phyloP scores from a whole-genome alignment of 2,797 vertebrate genomes.

The Pteronotus mesoamericanus region DNA sequence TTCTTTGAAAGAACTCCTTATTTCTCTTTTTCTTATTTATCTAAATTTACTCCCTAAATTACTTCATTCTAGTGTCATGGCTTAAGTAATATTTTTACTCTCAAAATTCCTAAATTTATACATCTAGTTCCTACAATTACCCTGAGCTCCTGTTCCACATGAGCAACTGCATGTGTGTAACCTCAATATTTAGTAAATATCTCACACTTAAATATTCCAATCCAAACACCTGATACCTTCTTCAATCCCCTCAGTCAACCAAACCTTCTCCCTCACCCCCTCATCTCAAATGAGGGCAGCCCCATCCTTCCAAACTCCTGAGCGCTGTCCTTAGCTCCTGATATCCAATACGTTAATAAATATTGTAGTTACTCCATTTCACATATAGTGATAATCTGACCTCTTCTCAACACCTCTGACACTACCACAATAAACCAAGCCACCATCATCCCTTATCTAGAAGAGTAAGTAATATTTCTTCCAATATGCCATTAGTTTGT shows the following conservation, averaged over 20 bases:
- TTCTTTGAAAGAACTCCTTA: not conserved
- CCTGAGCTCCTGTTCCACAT: not conserved
- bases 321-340: not conserved
- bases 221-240: fast-evolving
- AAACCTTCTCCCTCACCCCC: not conserved
- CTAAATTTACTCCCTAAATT: not conserved
- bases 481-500: not conserved
- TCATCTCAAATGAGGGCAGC: no score
- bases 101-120: not conserved
- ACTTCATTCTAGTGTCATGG: not conserved
- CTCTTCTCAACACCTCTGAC: not conserved
- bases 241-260: not conserved
- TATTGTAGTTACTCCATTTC: not conserved
- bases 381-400: not conserved
- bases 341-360: not conserved
- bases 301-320: not conserved
- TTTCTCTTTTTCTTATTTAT: not conserved
- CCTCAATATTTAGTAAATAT: not conserved
- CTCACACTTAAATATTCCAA: not conserved
- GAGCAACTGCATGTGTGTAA: not conserved
- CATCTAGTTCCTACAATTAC: not conserved
- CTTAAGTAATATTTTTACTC: not conserved
- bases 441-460: not conserved
- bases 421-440: not conserved
- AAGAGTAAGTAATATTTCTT: not conserved